Evolutionary conservation across 2,113 vertebrate genomes (phyloP), one percentile per base, ranked within the genome.

Genomic region (Pseudopodoces humilis): DNA sequence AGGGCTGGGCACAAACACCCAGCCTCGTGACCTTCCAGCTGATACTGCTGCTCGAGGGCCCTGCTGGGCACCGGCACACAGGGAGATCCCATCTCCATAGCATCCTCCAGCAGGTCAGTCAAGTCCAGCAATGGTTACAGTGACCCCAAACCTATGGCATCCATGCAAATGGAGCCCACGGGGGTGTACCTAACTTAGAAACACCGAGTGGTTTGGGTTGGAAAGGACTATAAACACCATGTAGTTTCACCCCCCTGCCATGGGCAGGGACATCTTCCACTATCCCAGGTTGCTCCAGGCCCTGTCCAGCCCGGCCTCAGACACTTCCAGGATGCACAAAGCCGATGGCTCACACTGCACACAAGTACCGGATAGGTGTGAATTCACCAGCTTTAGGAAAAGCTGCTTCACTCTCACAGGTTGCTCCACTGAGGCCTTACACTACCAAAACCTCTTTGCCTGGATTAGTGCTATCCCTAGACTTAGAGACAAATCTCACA

Each of bases 391-490:
- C 60, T 91, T 70, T 63, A 55, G 63, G 69, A 67, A 94, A 86
- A 89, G 65, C 81, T 75, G 81, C 56, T 82, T 91, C 71, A 11
- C 12, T 44, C 37, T 41, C 37, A 28, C n/a, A 65, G 62, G 63
- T 41, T 70, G 59, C 43, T 86, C 67, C 78, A 22, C 46, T 55
- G 64, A 94, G 68, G 31, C 24, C 52, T 89, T 82, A 78, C 49
- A 25, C 65, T 15, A 79, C 43, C 49, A 50, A 84, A 91, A 62
- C 47, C 37, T 86, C 52, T 82, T 92, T 84, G 44, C 50, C 69
- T 49, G 65, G 81, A 82, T 92, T 91, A 89, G 92, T 79, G 92
- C 77, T 89, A 87, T 27, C 21, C 69, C 74, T 35, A 43, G 77
- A 56, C 68, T 78, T 68, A 91, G 39, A 87, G 62, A 35, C 19